Evolutionary conservation across 2,888 invertebrate genomes (phyloP).

Genomic region (Heliconius cydno): DNA sequence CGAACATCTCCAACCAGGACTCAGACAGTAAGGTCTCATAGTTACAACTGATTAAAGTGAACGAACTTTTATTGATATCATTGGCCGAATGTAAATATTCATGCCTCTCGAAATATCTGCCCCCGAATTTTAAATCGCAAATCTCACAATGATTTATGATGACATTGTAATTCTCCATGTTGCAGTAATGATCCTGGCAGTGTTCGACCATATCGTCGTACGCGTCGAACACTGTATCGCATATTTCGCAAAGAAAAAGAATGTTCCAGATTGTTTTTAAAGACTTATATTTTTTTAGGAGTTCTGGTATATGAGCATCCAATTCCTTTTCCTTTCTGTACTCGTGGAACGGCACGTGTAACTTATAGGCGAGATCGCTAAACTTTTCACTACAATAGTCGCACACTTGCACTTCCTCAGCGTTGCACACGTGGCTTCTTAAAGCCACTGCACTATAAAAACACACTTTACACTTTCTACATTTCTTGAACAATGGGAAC

Average conservation of each 20-base stretch:
- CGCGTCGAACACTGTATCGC: slow-evolving; percentile 55
- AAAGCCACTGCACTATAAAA: slow-evolving; percentile 46
- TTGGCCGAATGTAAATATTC: slow-evolving; percentile 41
- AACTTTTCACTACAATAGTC: slow-evolving; percentile 46
- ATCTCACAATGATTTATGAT: slow-evolving; percentile 53
- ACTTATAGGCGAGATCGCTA: slow-evolving; percentile 49
- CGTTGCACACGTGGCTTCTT: slow-evolving; percentile 34
- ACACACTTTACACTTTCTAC: slow-evolving; percentile 53
- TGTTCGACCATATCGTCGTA: slow-evolving; percentile 66
- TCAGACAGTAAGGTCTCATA: slow-evolving; percentile 53
- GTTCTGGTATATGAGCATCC: slow-evolving; percentile 49
- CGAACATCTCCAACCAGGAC: slow-evolving; percentile 59
- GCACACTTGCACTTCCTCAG: slow-evolving; percentile 40
- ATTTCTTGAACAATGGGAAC: slow-evolving; percentile 52
- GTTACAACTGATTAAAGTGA: slow-evolving; percentile 58
- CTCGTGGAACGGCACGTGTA: slow-evolving; percentile 57
- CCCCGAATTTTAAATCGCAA: slow-evolving; percentile 60
- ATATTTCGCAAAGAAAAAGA: slow-evolving; percentile 57
- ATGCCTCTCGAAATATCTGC: slow-evolving; percentile 55
- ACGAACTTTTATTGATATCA: slow-evolving; percentile 45
- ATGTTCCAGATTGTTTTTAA: slow-evolving; percentile 63
- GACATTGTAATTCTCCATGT: slow-evolving; percentile 48
- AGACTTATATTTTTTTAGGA: slow-evolving; percentile 60
- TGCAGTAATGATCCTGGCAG: slow-evolving; percentile 57
- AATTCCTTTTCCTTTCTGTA: slow-evolving; percentile 33